Base-by-base conservation (phyloP, 2,888 invertebrate species). In the Trypoxylon attenuatum region DNA sequence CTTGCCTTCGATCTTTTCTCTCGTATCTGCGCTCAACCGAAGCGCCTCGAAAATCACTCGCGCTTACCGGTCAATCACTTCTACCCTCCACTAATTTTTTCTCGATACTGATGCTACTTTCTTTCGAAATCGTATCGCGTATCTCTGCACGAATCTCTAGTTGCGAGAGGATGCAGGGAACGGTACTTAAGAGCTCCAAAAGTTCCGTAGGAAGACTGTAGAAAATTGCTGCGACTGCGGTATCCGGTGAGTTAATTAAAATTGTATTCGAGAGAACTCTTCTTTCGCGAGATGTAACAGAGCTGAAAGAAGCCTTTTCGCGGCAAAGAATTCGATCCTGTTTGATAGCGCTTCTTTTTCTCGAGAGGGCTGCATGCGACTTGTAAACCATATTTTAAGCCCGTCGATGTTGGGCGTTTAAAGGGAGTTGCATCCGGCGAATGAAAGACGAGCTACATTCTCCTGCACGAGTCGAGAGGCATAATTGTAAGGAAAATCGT, bases 261-360 rank as follows among this genome's bases (percentile, higher is more conserved):
- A 56, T 4, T 33, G 33, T 33, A 10, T 33, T 33, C 33, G n/a
- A 1, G 33, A 33, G 33, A 60, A 69, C 62, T 59, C 57, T 69
- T 57, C 66, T 49, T 60, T 45, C n/a, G 6, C 15, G 23, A 21
- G 59, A 61, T 64, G 72, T 66, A 72, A 60, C 73, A 49, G 61
- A 72, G 33, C 33, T 56, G 69, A 65, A 69, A 57, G 69, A 71
- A 71, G 62, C 69, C 69, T 29, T 50, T 43, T 5, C 50, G 54
- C 42, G 49, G 42, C 43, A 39, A 54, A 73, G 69, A 69, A 55
- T 71, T 66, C 53, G 66, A 71, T 71, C 58, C 58, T 51, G 22
- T 22, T 50, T 65, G 58, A 56, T 41, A 50, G 41, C 39, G 46
- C 29, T 51, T 52, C 56, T 49, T 46, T 27, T 51, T 60, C 43